These are phyloP conservation scores for Bufo gargarizans DNA, from an alignment of 2,113 vertebrate genomes.

Conservation along the genomic window DNA sequence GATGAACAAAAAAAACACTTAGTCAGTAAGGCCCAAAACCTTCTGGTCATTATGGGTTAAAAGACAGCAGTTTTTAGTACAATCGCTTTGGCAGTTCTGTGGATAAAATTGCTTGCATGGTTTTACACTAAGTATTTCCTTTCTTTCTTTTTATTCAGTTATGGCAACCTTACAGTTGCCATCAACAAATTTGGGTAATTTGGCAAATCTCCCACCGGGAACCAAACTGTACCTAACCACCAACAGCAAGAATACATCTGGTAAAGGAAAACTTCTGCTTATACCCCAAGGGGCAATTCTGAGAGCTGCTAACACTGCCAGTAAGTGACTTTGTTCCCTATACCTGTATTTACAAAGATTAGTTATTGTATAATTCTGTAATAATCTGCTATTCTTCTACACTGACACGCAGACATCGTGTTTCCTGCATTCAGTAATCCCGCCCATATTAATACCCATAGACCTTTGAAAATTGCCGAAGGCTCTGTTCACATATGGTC, in stretches of 20 bases:
- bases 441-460: too few species aligned
- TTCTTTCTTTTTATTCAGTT: conserved; percentile 70
- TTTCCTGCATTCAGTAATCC: too few species aligned
- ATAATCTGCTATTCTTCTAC: too few species aligned
- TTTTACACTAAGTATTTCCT: neutral
- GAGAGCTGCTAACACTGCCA: conserved; percentile 84
- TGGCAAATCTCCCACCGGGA: conserved; percentile 95
- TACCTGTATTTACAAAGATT: neutral
- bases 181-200: conserved; percentile 93
- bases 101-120: neutral
- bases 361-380: neutral
- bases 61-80: too few species aligned
- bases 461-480: too few species aligned
- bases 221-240: conserved; percentile 98
- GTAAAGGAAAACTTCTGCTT: conserved; percentile 96
- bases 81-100: neutral
- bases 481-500: too few species aligned
- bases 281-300: conserved; percentile 98
- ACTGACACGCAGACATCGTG: too few species aligned
- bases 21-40: too few species aligned
- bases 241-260: conserved; percentile 97
- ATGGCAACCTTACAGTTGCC: conserved; percentile 97
- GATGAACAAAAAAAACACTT: too few species aligned
- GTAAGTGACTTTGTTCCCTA: conserved; percentile 67
- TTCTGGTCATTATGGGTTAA: too few species aligned